Base-by-base conservation (phyloP, 2,113 vertebrate species). In the Perccottus glenii region DNA sequence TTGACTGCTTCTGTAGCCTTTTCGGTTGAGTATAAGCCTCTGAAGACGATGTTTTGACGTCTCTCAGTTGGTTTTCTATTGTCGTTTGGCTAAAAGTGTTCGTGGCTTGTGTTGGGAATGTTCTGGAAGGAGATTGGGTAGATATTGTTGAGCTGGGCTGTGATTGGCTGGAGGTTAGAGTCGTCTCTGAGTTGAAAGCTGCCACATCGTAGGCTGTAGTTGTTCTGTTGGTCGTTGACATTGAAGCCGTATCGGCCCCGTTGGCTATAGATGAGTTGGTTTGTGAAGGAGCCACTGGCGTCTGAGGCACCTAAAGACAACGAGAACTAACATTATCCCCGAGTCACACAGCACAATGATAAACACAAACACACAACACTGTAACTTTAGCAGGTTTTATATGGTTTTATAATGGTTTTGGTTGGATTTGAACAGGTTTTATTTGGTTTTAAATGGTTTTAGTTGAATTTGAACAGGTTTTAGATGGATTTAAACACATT, bases 211-310 rank as follows among this genome's bases (percentile, higher is more conserved):
- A 33, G 5, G 44, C 52, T 64, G 8, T 36, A 55, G 52, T 15
- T 1, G 52, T 38, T 15, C 33, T 38, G 52, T 38, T 38, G 52
- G 33, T 55, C 9, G 52, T 55, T 36, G 38, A 6, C 8, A 4
- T 40, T 5, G 38, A 40, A 5, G 38, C 38, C 2, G 8, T 40
- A 40, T 40, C 4, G 38, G 5, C 38, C 38, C 4, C 38, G 38
- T 61, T 46, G 35, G 72, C 62, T 49, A 71, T 64, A 45, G 85
- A 76, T 12, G 44, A 57, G 82, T 79, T 86, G 78, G 67, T 60
- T 76, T 75, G 61, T 77, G 76, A 59, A 5, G 32, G n/a, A 73
- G 65, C 10, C 33, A 8, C 52, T n/a, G 52, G 52, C 1, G 19
- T 27, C 19, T 27, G 19, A 55, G 33, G 52, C 14, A 55, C 33